These are phyloP conservation scores for Epinephelus moara DNA, from an alignment of 2,113 vertebrate species.

Conservation along the genomic window DNA sequence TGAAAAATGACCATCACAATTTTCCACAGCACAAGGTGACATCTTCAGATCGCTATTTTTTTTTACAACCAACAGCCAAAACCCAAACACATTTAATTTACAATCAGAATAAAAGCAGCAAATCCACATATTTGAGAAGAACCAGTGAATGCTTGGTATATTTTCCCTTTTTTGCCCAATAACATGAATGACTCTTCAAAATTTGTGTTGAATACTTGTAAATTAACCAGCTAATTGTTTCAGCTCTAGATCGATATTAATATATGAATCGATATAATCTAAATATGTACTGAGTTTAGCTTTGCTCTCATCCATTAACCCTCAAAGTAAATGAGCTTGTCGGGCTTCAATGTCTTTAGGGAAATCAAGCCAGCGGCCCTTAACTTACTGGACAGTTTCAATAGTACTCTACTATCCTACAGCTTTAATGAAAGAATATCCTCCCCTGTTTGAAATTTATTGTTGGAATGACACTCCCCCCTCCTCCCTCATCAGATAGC, in stretches of 20 bases:
- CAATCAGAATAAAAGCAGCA: background rate
- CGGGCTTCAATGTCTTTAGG: background rate
- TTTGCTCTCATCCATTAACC: background rate
- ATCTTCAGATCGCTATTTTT: no score
- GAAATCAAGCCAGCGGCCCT: slow-evolving; percentile 35
- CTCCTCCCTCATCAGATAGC: slow-evolving; percentile 40
- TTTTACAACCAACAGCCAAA: background rate
- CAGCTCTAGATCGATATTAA: background rate
- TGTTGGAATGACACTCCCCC: slow-evolving; percentile 20
- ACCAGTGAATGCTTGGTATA: background rate
- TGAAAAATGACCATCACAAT: background rate
- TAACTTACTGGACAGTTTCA: background rate
- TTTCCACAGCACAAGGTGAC: background rate
- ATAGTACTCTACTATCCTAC: background rate
- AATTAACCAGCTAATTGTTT: background rate
- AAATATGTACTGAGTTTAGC: background rate
- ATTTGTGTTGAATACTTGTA: no score
- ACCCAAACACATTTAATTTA: no score
- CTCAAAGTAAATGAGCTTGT: background rate
- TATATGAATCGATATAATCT: no score
- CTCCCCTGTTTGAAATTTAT: slow-evolving; percentile 41
- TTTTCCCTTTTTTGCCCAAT: background rate
- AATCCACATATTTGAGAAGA: background rate
- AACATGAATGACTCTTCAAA: no score
- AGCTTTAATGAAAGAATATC: background rate